Evolutionary conservation across 37 sponge, comb jelly and placozoan genomes (phyloP).

Genomic region (Aphrocallistes beatrix): DNA sequence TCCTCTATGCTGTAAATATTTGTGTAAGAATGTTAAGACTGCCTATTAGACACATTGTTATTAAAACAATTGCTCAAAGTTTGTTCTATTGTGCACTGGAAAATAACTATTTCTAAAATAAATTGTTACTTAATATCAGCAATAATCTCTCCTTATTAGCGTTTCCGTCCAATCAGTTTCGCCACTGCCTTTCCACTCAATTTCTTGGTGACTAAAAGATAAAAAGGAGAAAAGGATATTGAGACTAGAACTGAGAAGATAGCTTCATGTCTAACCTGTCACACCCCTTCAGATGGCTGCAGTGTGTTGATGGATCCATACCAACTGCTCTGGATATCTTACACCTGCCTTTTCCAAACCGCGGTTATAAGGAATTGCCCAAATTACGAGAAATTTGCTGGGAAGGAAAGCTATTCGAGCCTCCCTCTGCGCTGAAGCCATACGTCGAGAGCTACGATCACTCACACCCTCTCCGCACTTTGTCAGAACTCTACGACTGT

Average conservation of each 20-base stretch:
- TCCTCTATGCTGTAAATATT: no score
- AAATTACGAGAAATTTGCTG: background rate
- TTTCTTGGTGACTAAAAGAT: no score
- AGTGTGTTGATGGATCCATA: constrained; percentile 39
- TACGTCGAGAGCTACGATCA: background rate
- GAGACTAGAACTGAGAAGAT: background rate
- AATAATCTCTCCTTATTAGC: no score
- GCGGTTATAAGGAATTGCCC: constrained; percentile 20
- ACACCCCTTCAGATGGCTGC: background rate
- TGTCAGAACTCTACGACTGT: constrained; percentile 40
- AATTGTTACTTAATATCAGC: no score
- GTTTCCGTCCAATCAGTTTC: no score
- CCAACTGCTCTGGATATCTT: constrained; percentile 45
- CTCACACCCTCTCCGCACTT: background rate
- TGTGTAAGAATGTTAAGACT: no score
- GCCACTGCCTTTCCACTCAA: no score
- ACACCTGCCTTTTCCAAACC: constrained; percentile 40
- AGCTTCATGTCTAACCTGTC: background rate
- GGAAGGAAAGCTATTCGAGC: constrained; percentile 28
- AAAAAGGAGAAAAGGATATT: no score
- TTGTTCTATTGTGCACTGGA: no score
- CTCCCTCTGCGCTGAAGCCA: constrained; percentile 18
- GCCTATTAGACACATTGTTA: no score
- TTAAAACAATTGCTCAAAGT: no score
- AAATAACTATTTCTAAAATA: no score